Evolutionary conservation across 1,140 invertebrate species (phyloP), one percentile per base, ranked within the genome.

Genomic region (Drosophila murphyi): DNA sequence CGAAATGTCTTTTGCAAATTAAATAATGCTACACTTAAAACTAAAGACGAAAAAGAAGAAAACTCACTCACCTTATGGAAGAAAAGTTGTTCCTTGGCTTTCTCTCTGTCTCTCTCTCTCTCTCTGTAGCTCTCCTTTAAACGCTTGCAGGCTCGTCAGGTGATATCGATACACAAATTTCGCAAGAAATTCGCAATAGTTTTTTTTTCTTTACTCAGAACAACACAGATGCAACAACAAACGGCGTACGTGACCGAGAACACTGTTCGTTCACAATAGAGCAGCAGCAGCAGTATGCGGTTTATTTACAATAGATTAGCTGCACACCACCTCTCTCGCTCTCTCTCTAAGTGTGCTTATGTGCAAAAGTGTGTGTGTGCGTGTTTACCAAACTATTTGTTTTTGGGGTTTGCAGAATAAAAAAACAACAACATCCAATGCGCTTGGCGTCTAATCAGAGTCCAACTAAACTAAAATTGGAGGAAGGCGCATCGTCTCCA

Each of bases 281-380:
- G 20, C 20, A 20, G 20, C 20, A 20, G 20, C 20, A 70, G 45
- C 48, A 61, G 63, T 85, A 82, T 81, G 82, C 79, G 85, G 79
- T 88, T 87, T 87, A 88, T 87, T 87, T 87, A 83, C 83, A 87
- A 77, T 77, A 87, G 83, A 87, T 87, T 88, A 87, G 72, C 69
- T 73, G 37, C 76, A 62, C 76, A 88, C 80, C 20, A 20, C 20
- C 20, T 20, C 20, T 20, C 20, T 20, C 20, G 20, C 20, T 20
- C 20, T 20, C 20, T 83, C 73, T 65, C 69, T 68, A 43, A 6
- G 57, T 74, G 52, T 43, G 45, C 54, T 12, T 67, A 28, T 50
- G 32, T 37, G 34, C 52, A 3, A 29, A 31, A 20, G 20, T 59
- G 5, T 32, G 48, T 35, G 55, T 68, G 20, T 61, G 41, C 56